Conservation (phyloP, 1,140 invertebrate genomes). For the Conus ventricosus region DNA sequence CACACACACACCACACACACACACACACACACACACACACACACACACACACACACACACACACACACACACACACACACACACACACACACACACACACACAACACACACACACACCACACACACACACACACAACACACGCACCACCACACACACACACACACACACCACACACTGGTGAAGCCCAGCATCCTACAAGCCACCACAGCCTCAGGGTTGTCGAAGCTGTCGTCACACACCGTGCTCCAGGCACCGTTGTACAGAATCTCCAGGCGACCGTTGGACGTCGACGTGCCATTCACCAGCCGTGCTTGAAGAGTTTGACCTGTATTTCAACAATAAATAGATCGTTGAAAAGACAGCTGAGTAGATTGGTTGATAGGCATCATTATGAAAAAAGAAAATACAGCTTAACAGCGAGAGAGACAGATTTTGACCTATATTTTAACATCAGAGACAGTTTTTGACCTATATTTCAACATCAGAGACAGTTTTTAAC, state of each 20-base stretch:
- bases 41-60: neutral
- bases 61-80: slow-evolving; percentile 4
- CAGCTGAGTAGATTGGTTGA: too few relatives aligned
- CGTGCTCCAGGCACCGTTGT: slow-evolving; percentile 78
- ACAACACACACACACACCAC: too few relatives aligned
- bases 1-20: neutral
- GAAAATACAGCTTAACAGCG: too few relatives aligned
- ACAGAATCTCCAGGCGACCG: slow-evolving; percentile 28
- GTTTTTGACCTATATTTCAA: too few relatives aligned
- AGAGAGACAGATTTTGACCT: too few relatives aligned
- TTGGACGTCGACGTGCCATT: slow-evolving; percentile 28
- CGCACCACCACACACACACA: neutral
- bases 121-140: too few relatives aligned
- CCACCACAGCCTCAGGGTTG: slow-evolving; percentile 80
- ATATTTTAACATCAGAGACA: too few relatives aligned
- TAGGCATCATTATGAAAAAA: too few relatives aligned
- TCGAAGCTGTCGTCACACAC: slow-evolving; percentile 86
- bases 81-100: too few relatives aligned
- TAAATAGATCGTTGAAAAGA: too few relatives aligned
- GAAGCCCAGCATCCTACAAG: slow-evolving; percentile 82
- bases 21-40: neutral
- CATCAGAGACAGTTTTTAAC: too few relatives aligned
- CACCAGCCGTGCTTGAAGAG: slow-evolving; percentile 15
- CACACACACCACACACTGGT: slow-evolving; percentile 1
- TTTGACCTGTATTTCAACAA: too few relatives aligned